These are phyloP conservation scores for Galago senegalensis DNA, from an alignment of 2,797 vertebrate genomes.

Conservation along the genomic window DNA sequence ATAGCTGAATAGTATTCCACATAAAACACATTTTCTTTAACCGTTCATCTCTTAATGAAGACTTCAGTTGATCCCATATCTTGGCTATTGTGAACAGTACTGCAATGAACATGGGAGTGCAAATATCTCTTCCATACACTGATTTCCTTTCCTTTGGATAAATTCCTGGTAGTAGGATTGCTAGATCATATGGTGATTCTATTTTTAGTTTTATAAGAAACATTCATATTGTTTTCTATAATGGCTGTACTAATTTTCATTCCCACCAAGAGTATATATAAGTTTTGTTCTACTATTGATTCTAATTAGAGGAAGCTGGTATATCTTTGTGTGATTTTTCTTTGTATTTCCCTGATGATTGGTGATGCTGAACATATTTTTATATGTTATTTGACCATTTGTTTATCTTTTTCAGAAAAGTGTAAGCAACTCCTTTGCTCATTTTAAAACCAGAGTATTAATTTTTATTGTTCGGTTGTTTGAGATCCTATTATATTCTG, in stretches of 20 bases:
- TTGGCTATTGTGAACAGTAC: neutral
- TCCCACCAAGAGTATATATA: neutral
- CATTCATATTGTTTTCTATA: neutral
- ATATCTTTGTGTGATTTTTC: neutral
- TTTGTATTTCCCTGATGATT: neutral
- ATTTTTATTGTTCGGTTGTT: neutral
- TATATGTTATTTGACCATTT: neutral
- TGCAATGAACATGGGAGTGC: neutral
- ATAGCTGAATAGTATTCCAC: neutral
- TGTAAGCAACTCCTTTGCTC: neutral
- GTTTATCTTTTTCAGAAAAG: neutral
- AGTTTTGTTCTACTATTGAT: neutral
- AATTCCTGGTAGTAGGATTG: neutral
- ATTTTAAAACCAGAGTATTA: neutral
- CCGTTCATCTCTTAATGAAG: neutral
- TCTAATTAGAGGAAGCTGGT: neutral
- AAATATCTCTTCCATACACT: neutral
- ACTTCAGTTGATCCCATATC: neutral
- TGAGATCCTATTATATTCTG: neutral
- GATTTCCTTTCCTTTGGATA: neutral
- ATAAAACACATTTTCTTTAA: neutral
- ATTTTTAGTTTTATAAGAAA: neutral
- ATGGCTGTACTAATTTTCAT: neutral
- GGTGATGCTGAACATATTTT: neutral
- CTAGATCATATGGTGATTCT: neutral